A percentile compares a stretch with the other conserved stretches of the same genome.
Conservation (phyloP, 1,140 invertebrate species). For the Eubasilissa regina region DNA sequence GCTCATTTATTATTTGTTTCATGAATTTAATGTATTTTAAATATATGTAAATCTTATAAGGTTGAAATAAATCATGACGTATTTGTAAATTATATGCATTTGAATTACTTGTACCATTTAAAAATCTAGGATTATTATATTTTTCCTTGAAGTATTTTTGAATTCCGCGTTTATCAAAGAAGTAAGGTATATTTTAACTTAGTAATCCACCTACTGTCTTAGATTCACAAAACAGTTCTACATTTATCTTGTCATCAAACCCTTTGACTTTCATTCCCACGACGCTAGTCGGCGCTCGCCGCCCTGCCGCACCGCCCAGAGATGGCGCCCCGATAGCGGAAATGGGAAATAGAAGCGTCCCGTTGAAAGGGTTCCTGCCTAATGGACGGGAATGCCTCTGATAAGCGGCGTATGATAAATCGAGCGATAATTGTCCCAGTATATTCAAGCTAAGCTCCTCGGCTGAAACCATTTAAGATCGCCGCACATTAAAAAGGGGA, state of each 20-base stretch:
- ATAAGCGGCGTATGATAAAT: slow-evolving; percentile 60
- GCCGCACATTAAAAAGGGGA: slow-evolving; percentile 11
- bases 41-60: too few relatives aligned
- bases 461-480: neutral
- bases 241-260: slow-evolving; percentile 39
- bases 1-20: too few relatives aligned
- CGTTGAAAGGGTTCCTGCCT: slow-evolving; percentile 52
- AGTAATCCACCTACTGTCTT: too few relatives aligned
- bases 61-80: too few relatives aligned
- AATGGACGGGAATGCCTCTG: slow-evolving; percentile 60
- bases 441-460: slow-evolving; percentile 33
- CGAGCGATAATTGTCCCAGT: slow-evolving; percentile 59
- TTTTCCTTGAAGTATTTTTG: too few relatives aligned
- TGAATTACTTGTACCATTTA: too few relatives aligned
- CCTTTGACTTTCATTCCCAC: neutral
- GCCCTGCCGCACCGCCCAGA: slow-evolving; percentile 37
- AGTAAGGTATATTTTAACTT: too few relatives aligned
- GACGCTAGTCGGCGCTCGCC: slow-evolving; percentile 17
- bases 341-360: slow-evolving; percentile 43
- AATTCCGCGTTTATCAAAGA: too few relatives aligned
- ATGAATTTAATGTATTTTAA: too few relatives aligned
- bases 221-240: neutral
- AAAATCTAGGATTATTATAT: too few relatives aligned
- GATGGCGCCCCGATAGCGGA: slow-evolving; percentile 52
- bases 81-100: too few relatives aligned